These are phyloP conservation scores for Lasioglossum lativentre DNA, from an alignment of 2,888 invertebrate species.

Conservation along the genomic window DNA sequence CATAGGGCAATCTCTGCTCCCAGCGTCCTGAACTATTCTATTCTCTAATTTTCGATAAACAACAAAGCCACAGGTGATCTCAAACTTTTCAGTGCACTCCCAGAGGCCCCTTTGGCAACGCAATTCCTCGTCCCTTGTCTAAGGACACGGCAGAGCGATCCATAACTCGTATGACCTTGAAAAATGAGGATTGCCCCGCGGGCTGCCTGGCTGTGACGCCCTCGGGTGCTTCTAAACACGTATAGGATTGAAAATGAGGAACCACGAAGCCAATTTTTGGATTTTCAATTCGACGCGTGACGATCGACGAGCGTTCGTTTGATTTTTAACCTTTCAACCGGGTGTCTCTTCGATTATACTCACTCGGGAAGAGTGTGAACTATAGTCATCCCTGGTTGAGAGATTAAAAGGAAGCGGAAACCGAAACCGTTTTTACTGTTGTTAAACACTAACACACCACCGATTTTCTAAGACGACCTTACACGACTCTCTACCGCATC, in stretches of 20 bases:
- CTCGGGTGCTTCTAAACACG: background rate
- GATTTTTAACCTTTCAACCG: background rate
- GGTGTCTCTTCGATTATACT: background rate
- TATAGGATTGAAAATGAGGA: background rate
- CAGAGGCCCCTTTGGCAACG: background rate
- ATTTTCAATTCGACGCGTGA: background rate
- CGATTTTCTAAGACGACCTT: slow-evolving; percentile 32
- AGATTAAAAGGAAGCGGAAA: background rate
- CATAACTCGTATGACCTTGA: background rate
- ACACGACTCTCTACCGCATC: slow-evolving; percentile 25
- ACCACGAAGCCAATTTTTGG: background rate
- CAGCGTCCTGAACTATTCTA: background rate
- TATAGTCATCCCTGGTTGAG: background rate
- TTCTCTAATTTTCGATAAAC: background rate
- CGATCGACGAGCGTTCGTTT: slow-evolving; percentile 4
- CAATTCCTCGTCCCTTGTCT: background rate
- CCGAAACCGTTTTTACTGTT: background rate
- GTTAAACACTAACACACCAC: slow-evolving; percentile 43
- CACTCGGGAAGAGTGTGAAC: background rate
- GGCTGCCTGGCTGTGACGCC: slow-evolving; percentile 5
- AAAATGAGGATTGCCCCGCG: background rate
- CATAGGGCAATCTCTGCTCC: background rate
- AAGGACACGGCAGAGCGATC: background rate
- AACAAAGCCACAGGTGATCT: background rate
- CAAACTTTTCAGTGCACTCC: background rate